A percentile compares a stretch with the other conserved stretches of the same genome.
phyloP scores from a whole-genome alignment of 2,113 vertebrate genomes.

The Arenaria interpres region DNA sequence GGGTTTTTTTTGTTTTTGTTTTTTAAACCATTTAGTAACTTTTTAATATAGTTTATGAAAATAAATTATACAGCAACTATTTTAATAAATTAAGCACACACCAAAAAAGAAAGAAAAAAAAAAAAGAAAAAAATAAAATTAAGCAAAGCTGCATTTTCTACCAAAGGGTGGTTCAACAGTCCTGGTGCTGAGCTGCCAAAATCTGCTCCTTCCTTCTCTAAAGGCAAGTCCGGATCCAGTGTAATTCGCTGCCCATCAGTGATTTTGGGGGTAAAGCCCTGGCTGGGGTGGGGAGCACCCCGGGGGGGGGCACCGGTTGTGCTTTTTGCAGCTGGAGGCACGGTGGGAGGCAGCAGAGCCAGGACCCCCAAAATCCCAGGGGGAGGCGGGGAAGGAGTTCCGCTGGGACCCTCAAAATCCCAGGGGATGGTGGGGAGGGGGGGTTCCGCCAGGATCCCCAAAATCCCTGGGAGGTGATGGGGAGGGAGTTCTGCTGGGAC shows the following conservation, averaged over 20 bases:
- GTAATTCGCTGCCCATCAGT: neutral
- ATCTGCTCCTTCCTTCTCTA: neutral
- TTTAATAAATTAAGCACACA: constrained; percentile 78
- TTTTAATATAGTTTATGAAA: constrained; percentile 75
- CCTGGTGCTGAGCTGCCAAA: neutral
- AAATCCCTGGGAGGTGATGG: no score
- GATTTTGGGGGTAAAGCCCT: neutral
- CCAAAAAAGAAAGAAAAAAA: neutral
- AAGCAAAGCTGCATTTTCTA: neutral
- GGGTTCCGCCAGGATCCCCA: no score
- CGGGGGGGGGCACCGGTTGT: neutral
- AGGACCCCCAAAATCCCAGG: neutral
- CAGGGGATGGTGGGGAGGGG: no score
- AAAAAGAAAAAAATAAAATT: neutral
- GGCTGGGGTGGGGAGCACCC: neutral
- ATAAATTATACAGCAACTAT: constrained; percentile 81
- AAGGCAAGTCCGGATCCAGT: neutral
- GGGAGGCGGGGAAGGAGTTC: no score
- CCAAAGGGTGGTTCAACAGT: neutral
- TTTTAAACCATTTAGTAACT: constrained; percentile 68
- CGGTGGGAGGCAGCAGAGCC: neutral
- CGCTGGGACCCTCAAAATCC: no score
- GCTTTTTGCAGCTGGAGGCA: neutral
- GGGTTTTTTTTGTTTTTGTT: neutral
- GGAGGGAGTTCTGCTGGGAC: no score